These are phyloP conservation scores for Cetoscarus ocellatus DNA, from an alignment of 2,797 vertebrate species.

Conservation along the genomic window DNA sequence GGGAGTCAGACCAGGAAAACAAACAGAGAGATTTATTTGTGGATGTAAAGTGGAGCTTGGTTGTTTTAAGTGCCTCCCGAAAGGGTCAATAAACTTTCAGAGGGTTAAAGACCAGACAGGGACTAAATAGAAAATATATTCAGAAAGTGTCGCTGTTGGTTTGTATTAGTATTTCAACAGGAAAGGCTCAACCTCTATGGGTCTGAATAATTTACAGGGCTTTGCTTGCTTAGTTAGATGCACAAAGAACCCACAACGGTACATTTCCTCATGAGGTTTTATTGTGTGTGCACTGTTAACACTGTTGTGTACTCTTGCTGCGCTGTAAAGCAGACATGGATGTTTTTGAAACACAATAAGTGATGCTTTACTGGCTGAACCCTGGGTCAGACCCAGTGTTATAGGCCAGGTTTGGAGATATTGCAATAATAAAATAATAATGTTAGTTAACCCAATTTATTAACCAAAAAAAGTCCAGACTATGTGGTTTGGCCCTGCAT, in stretches of 20 bases:
- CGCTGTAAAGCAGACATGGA: slow-evolving; percentile 43
- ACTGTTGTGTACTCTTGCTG: slow-evolving; percentile 41
- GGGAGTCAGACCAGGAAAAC: slow-evolving; percentile 27
- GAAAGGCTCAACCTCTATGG: slow-evolving; percentile 16
- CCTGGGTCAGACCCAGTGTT: slow-evolving; percentile 32
- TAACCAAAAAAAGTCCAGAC: slow-evolving; percentile 48
- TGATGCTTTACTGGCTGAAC: slow-evolving; percentile 66
- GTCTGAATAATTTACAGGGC: slow-evolving; percentile 19
- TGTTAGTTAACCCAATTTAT: slow-evolving; percentile 36
- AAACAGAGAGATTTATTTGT: slow-evolving; percentile 31
- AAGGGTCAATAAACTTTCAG: slow-evolving; percentile 42
- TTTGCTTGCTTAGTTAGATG: slow-evolving; percentile 32
- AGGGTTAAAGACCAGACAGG: slow-evolving; percentile 44
- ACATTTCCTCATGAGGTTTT: slow-evolving; percentile 59
- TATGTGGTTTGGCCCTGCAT: slow-evolving; percentile 15
- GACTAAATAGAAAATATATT: slow-evolving; percentile 51
- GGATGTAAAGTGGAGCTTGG: slow-evolving; percentile 34
- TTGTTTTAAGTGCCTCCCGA: slow-evolving; percentile 74
- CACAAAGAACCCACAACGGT: slow-evolving; percentile 39
- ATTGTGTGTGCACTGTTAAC: slow-evolving; percentile 48
- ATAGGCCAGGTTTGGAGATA: slow-evolving; percentile 41
- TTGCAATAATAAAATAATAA: slow-evolving; percentile 65
- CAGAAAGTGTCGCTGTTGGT: slow-evolving; percentile 34
- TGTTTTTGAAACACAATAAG: slow-evolving; percentile 75
- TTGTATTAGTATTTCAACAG: slow-evolving; percentile 42